phyloP scores from a whole-genome alignment of 2,797 vertebrate species.

The Pipistrellus kuhlii region DNA sequence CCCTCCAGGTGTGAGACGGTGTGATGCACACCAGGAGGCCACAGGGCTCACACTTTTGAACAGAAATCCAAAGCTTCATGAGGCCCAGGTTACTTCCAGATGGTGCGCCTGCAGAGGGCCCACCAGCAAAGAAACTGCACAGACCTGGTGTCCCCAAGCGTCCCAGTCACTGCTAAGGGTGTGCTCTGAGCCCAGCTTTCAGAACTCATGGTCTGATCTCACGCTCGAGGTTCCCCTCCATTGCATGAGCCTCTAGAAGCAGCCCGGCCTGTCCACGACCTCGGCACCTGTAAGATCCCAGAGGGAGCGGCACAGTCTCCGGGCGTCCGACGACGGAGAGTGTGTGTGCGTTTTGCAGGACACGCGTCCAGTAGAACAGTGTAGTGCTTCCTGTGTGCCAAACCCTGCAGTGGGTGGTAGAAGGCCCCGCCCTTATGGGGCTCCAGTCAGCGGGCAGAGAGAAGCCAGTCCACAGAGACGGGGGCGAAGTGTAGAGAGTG shows the following conservation, averaged over 20 bases:
- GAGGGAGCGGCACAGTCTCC: not conserved
- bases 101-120: not conserved
- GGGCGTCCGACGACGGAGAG: fast-evolving
- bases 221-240: not conserved
- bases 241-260: not conserved
- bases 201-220: not conserved
- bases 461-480: not conserved
- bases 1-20: not conserved
- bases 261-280: not conserved
- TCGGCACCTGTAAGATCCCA: not conserved
- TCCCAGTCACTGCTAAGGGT: not conserved
- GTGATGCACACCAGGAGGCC: not conserved
- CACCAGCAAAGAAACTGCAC: not conserved
- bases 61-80: not conserved
- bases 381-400: not conserved
- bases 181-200: fast-evolving
- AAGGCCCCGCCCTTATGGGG: too few relatives aligned
- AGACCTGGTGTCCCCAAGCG: not conserved
- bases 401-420: not conserved
- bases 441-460: not conserved
- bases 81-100: not conserved
- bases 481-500: not conserved
- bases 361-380: fast-evolving
- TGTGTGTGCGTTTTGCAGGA: not conserved
- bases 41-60: not conserved